Evolutionary conservation across 2,888 invertebrate species (phyloP), one percentile per base, ranked within the genome.

Genomic region (Hemaris fuciformis): DNA sequence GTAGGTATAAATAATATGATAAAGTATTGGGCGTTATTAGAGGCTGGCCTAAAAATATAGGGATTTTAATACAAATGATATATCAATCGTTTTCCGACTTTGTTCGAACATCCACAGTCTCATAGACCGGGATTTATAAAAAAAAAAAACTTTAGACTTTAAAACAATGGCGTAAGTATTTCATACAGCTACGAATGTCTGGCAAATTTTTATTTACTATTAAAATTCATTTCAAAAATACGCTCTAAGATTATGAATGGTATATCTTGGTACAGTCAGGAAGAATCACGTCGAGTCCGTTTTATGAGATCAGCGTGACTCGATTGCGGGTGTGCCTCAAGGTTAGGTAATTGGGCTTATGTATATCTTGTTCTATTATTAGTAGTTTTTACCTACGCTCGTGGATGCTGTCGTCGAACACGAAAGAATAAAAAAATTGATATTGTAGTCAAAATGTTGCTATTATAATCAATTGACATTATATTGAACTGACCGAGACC

Each of bases 311-410:
- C 43, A 34, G 15, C 61, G 61, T 64, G 66, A 63, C 64, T 64
- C 66, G 66, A 66, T 64, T 65, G 66, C 59, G 60, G 64, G 64
- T 60, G 59, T 62, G 10, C 25, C 65, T 66, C 71, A 72, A 71
- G 68, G 69, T 57, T 67, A 6, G 15, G 46, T 61, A 67, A 66
- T 69, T 64, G 65, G 66, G 66, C 38, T 41, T 53, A 23, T 23
- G 27, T 27, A 18, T n/a, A n/a, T n/a, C 18, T 10, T 18, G 5
- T 31, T 31, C 27, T 31, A 53, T 15, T 18, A 15, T 18, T 18
- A 45, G 6, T 22, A 20, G 8, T 6, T 8, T 34, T 1, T 10
- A 0, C 18, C 10, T 43, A 18, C 8, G 8, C 18, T 18, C 1
- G 18, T 8, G 6, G 42, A 1, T 10, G 34, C 2, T 43, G 15